phyloP scores from a whole-genome alignment of 37 sponge, comb jelly and placozoan genomes.

The Agelas oroides region DNA sequence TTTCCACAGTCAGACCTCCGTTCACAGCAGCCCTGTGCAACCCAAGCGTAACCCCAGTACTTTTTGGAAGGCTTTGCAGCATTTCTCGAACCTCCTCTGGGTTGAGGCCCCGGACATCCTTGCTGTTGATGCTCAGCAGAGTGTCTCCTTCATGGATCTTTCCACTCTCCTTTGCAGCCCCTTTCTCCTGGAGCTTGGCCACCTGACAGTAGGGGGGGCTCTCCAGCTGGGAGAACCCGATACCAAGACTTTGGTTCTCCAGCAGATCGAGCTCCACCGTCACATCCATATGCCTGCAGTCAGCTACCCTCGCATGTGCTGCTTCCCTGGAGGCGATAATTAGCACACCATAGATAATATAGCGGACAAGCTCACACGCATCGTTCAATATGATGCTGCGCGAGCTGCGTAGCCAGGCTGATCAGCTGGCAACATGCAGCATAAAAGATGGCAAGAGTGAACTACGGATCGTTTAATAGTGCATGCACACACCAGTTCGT shows the following conservation, averaged over 20 bases:
- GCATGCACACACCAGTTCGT: too few relatives aligned
- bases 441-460: too few relatives aligned
- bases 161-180: constrained; percentile 39
- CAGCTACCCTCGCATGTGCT: too few relatives aligned
- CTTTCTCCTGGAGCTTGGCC: constrained; percentile 12
- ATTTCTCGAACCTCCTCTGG: constrained; percentile 42
- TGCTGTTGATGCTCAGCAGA: constrained; percentile 32
- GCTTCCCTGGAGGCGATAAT: too few relatives aligned
- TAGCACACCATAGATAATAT: too few relatives aligned
- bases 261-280: not conserved
- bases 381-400: too few relatives aligned
- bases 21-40: constrained; percentile 7
- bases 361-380: too few relatives aligned
- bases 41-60: constrained; percentile 1
- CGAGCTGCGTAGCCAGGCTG: too few relatives aligned
- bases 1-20: not conserved
- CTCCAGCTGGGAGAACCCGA: constrained; percentile 27
- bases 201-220: constrained; percentile 58
- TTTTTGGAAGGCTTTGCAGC: not conserved
- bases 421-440: too few relatives aligned
- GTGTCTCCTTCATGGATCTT: constrained; percentile 38
- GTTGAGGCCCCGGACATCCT: constrained; percentile 28
- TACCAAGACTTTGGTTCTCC: constrained; percentile 38
- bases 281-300: constrained; percentile 1
- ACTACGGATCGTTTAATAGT: too few relatives aligned